Base-by-base conservation (phyloP, 2,888 invertebrate genomes). In the Pherbina coryleti region DNA sequence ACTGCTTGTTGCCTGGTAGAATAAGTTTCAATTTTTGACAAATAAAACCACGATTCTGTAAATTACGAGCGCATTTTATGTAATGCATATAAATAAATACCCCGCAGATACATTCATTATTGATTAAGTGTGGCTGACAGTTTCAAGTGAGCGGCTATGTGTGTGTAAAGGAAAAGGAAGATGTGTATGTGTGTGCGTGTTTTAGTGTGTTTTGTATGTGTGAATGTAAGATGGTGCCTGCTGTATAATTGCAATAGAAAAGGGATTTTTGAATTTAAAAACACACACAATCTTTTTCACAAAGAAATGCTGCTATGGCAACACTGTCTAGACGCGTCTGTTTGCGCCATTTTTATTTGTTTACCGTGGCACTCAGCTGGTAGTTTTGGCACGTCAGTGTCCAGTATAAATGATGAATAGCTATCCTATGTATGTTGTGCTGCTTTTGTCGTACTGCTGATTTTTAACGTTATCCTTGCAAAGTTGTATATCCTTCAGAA, bases 21-120 rank as follows among this genome's bases (percentile, higher is more conserved):
- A 89, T 89, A 87, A 88, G 88, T 89, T 89, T 89, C 85, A 88
- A 89, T 87, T 89, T 89, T 89, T 89, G 89, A 89, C 89, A 89
- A 89, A 89, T 85, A 89, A 89, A 89, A 89, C 84, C 86, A 85
- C 87, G 86, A 86, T 87, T 86, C 81, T 83, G 83, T 87, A 86
- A 89, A 88, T 89, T 89, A 88, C 87, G 87, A 87, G 82, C 83
- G 74, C 79, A 79, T 81, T 82, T 81, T 79, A 31, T 82, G 82
- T 82, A 79, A 82, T 81, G 84, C 82, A 81, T 85, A 83, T 82
- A 82, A n/a, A n/a, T n/a, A 81, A 80, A 51, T 25, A 19, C 1
- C 3, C 4, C 37, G 5, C 19, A 34, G 17, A 44, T 9, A 25
- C 66, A 66, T 17, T 51, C 66, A 82, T 83, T 44, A 44, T 55